These are phyloP conservation scores for Pocillopora grandis DNA, from an alignment of 92 coral and sea anemone species.

Conservation along the genomic window DNA sequence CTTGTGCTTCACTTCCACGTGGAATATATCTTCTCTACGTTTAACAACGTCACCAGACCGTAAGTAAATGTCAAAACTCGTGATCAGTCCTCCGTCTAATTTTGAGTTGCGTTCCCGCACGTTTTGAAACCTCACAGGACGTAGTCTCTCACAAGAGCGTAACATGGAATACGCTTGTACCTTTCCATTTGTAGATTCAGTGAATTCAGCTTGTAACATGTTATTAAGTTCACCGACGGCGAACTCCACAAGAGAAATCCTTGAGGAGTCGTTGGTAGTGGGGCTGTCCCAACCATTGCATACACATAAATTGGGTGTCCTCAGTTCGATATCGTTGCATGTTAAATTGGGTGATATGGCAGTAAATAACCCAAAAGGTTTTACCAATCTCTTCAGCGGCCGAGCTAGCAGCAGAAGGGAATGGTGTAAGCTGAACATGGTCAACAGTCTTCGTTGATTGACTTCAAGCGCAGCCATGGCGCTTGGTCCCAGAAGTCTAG, in stretches of 20 bases:
- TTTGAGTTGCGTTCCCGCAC: constrained; percentile 74
- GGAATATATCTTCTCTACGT: constrained; percentile 62
- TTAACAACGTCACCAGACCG: constrained; percentile 55
- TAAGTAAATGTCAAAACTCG: constrained; percentile 56
- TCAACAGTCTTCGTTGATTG: constrained; percentile 71
- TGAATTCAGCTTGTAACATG: constrained; percentile 48
- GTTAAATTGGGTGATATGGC: constrained; percentile 64
- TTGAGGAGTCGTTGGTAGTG: constrained; percentile 53
- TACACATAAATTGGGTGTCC: constrained; percentile 79
- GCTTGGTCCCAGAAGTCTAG: constrained; percentile 54
- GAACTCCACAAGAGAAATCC: constrained; percentile 64
- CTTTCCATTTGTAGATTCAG: neutral
- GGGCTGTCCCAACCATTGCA: constrained; percentile 84
- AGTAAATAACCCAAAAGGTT: constrained; percentile 62
- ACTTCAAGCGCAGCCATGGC: constrained; percentile 58
- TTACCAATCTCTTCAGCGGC: constrained; percentile 45
- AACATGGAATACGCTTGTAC: neutral
- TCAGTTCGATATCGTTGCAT: constrained; percentile 70
- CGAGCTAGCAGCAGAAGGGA: constrained; percentile 62
- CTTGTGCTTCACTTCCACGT: constrained; percentile 60
- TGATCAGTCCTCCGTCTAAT: constrained; percentile 56
- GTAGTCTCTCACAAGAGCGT: constrained; percentile 69
- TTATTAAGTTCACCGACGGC: constrained; percentile 85
- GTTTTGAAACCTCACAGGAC: constrained; percentile 66
- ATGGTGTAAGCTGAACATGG: constrained; percentile 72